A percentile compares a stretch with the other conserved stretches of the same genome.
Evolutionary conservation across 2,113 vertebrate genomes (phyloP).

Genomic region (Grammomys dolichurus): DNA sequence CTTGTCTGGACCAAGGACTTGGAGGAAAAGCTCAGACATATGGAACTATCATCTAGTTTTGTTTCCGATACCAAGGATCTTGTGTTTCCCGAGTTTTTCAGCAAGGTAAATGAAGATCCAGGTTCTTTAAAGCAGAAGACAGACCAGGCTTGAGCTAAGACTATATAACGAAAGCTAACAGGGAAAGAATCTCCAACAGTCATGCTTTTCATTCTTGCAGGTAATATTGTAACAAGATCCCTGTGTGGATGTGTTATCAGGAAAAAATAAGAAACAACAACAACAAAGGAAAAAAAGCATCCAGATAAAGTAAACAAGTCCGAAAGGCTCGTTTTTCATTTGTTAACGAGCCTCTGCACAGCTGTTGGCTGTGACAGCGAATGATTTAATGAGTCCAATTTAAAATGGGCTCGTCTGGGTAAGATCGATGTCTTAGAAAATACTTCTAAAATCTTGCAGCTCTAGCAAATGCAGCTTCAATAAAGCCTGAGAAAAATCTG

Average conservation of each 20-base stretch:
- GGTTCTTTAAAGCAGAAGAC: conserved; percentile 45
- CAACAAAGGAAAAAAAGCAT: conserved; percentile 45
- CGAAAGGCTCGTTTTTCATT: conserved; percentile 79
- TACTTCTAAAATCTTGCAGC: conserved; percentile 73
- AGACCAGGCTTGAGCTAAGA: neutral
- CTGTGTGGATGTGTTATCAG: conserved; percentile 53
- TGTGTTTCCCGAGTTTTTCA: conserved; percentile 51
- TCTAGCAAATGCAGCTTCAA: conserved; percentile 61
- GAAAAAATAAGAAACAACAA: neutral
- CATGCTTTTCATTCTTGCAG: conserved; percentile 70
- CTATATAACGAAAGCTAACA: neutral
- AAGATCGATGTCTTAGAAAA: conserved; percentile 81
- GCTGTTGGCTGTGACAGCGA: conserved; percentile 79
- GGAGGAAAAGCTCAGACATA: neutral
- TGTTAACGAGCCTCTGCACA: conserved; percentile 77
- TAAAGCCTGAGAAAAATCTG: conserved; percentile 57
- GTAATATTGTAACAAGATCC: conserved; percentile 58
- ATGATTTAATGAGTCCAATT: conserved; percentile 85
- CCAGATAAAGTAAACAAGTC: conserved; percentile 79
- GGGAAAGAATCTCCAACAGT: conserved; percentile 22
- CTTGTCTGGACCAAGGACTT: neutral
- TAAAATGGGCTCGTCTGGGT: conserved; percentile 81
- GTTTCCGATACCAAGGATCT: conserved; percentile 10
- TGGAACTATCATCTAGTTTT: neutral
- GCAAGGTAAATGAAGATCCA: conserved; percentile 65